Percentiles rank a stretch among this genome's conserved stretches.
phyloP scores from a whole-genome alignment of 1,140 invertebrate species.

The Drosophila tani region DNA sequence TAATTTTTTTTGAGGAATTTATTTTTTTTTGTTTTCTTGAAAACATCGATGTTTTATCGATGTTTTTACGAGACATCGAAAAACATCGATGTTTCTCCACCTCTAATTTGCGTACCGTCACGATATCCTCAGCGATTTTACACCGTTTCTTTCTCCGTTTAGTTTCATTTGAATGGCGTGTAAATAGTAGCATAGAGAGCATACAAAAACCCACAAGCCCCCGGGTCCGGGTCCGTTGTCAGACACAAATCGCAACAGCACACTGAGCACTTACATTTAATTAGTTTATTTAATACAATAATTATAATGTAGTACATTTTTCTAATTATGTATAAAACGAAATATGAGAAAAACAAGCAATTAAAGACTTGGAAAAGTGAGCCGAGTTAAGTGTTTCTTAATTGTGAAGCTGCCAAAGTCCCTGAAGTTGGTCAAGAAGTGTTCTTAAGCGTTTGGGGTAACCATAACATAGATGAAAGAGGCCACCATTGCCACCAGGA shows the following conservation, averaged over 20 bases:
- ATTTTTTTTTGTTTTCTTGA: too few relatives aligned
- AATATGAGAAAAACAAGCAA: slow-evolving; percentile 46
- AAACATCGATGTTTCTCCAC: too few relatives aligned
- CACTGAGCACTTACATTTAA: slow-evolving; percentile 73
- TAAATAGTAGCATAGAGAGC: slow-evolving; percentile 78
- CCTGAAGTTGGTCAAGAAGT: not conserved
- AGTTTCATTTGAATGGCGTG: slow-evolving; percentile 65
- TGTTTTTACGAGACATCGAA: too few relatives aligned
- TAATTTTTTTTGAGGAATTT: too few relatives aligned
- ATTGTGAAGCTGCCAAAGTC: not conserved
- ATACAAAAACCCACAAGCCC: slow-evolving; percentile 22
- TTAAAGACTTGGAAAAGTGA: slow-evolving; percentile 34
- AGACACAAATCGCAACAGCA: slow-evolving; percentile 52
- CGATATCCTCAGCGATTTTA: slow-evolving; percentile 56
- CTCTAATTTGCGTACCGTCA: slow-evolving; percentile 1
- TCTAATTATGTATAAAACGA: slow-evolving; percentile 74
- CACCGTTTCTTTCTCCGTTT: slow-evolving; percentile 63
- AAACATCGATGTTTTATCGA: too few relatives aligned
- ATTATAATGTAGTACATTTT: slow-evolving; percentile 82
- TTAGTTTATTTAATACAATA: slow-evolving; percentile 80
- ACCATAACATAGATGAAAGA: slow-evolving; percentile 68
- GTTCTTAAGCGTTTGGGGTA: slow-evolving; percentile 36
- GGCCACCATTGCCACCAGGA: slow-evolving; percentile 44
- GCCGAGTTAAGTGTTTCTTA: slow-evolving; percentile 6
- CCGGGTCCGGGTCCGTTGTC: slow-evolving; percentile 40